These are phyloP conservation scores for Cryptus viduatorius DNA, from an alignment of 2,888 invertebrate species.

Conservation along the genomic window DNA sequence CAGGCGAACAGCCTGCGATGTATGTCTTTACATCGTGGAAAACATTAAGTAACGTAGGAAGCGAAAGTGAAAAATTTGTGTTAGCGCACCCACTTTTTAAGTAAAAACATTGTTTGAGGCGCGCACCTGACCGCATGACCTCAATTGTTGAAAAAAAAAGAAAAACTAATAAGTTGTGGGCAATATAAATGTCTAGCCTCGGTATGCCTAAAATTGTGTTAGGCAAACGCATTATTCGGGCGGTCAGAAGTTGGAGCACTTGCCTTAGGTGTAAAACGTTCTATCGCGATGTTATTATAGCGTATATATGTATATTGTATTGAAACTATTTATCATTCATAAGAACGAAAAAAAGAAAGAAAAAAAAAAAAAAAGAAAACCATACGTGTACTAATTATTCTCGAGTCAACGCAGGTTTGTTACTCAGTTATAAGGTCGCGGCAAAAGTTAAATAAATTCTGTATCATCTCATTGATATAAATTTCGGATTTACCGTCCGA, in stretches of 20 bases:
- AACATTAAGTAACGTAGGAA: slow-evolving; percentile 67
- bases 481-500: slow-evolving; percentile 23
- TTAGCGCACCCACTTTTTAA: slow-evolving; percentile 47
- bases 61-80: slow-evolving; percentile 46
- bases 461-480: slow-evolving; percentile 28
- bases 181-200: slow-evolving; percentile 27
- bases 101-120: slow-evolving; percentile 43
- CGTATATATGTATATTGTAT: slow-evolving; percentile 66
- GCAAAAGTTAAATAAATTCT: slow-evolving; percentile 33
- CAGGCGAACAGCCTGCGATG: slow-evolving; percentile 72
- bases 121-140: slow-evolving; percentile 19
- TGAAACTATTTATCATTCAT: slow-evolving; percentile 66
- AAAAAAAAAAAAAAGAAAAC: slow-evolving; percentile 32
- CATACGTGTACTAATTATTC: slow-evolving; percentile 33
- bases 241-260: slow-evolving; percentile 46
- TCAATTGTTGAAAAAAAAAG: neutral
- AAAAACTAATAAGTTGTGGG: slow-evolving; percentile 22
- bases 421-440: slow-evolving; percentile 48
- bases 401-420: slow-evolving; percentile 49
- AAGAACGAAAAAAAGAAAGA: slow-evolving; percentile 50
- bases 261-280: slow-evolving; percentile 71
- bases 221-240: slow-evolving; percentile 3
- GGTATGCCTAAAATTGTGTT: slow-evolving; percentile 7
- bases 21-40: slow-evolving; percentile 72
- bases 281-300: slow-evolving; percentile 71